These are phyloP conservation scores for Silurus glanis DNA, from an alignment of 2,113 vertebrate species.

Conservation along the genomic window DNA sequence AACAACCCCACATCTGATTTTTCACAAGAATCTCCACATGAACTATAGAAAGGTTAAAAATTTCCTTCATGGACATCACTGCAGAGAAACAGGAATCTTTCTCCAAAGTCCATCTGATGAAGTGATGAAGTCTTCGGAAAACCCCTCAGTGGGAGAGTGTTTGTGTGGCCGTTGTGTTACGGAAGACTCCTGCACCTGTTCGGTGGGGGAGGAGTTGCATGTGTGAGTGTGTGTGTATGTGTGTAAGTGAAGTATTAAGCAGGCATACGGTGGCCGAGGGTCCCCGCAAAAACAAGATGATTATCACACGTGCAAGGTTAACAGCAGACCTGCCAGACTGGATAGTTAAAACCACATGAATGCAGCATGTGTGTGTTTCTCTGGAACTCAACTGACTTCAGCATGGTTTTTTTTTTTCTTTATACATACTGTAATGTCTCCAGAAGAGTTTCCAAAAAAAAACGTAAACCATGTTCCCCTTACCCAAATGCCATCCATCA, in stretches of 20 bases:
- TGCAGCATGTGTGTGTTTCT: neutral
- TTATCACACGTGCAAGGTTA: slow-evolving; percentile 34
- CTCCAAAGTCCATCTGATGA: slow-evolving; percentile 47
- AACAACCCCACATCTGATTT: neutral
- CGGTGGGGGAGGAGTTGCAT: neutral
- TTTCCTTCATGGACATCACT: neutral
- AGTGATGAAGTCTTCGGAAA: slow-evolving; percentile 61
- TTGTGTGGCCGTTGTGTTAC: slow-evolving; percentile 65
- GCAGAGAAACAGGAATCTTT: neutral
- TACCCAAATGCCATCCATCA: neutral
- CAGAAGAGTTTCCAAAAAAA: slow-evolving; percentile 22
- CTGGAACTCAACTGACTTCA: neutral
- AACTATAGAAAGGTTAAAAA: neutral
- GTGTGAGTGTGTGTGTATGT: slow-evolving; percentile 12
- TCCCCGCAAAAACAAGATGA: slow-evolving; percentile 22
- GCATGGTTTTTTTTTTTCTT: neutral
- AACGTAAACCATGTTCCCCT: neutral
- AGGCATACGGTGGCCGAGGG: slow-evolving; percentile 1
- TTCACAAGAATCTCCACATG: neutral
- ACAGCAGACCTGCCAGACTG: slow-evolving; percentile 14
- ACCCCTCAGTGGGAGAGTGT: slow-evolving; percentile 57
- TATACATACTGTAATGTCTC: neutral
- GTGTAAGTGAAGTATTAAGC: neutral
- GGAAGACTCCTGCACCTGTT: slow-evolving; percentile 68
- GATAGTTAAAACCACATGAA: slow-evolving; percentile 22